Evolutionary conservation across 1,140 invertebrate genomes (phyloP), one percentile per base, ranked within the genome.

Genomic region (Pomacea maculata): DNA sequence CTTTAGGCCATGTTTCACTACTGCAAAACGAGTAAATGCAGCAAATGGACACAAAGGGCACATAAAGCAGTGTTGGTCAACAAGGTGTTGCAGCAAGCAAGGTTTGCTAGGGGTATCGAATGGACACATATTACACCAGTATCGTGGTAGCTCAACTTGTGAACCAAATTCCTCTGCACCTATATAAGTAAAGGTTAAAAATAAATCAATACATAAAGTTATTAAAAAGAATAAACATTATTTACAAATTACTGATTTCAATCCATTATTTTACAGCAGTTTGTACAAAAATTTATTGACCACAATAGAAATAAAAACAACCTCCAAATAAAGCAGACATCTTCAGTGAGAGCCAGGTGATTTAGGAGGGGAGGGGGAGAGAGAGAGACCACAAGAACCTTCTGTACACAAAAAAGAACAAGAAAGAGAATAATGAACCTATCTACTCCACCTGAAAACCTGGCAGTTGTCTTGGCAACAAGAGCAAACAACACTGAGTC

Each of bases 51-150:
- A 78, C 64, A 54, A n/a, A n/a, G n/a, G 77, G 54, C 77, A 78
- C 17, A 70, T 15, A 25, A 78, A 78, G 77, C 77, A 78, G 67
- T 78, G 77, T 45, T 70, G 65, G 3, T 17, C 54, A 5, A 29
- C 77, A 6, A 71, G 14, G 21, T 78, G 77, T 12, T 70, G 77
- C 45, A 78, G 67, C 12, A 78, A 54, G 45, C 77, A 70, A 17
- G 77, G 63, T 67, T 78, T 78, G 77, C 77, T 78, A 17, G 55
- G 64, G 14, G 77, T 78, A 54, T 70, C 67, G 29, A 78, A 78
- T 12, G 77, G 77, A 21, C 77, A 78, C 65, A 68, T 70, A 45
- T 78, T 71, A 67, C 77, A 78, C 77, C 77, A 78, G 67, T 70
- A 78, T 34, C 55, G 70, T 17, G 65, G 77, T 52, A 78, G 67